Percentiles rank a stretch among this genome's conserved stretches.
Conservation (phyloP, 2,797 vertebrate genomes). For the Serranus cabrilla region DNA sequence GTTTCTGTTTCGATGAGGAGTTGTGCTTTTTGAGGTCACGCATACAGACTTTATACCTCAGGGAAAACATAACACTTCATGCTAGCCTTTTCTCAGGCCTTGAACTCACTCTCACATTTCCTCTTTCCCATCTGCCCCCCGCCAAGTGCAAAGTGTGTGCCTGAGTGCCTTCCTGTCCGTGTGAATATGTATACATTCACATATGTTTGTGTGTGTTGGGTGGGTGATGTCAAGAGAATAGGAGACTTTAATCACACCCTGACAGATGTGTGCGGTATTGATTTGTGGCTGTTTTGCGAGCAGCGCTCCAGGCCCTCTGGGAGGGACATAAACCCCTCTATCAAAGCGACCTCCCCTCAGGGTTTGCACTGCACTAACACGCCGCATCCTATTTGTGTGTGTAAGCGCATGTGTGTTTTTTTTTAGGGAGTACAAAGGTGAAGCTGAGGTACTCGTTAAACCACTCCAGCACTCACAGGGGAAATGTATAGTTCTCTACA, state of each 20-base stretch:
- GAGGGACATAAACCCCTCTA: conserved; percentile 69
- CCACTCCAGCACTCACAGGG: conserved; percentile 38
- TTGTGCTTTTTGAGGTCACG: conserved; percentile 42
- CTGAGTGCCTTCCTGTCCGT: not conserved
- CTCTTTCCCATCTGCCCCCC: conserved; percentile 30
- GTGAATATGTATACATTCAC: conserved; percentile 35
- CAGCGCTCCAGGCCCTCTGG: conserved; percentile 48
- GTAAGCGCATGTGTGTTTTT: conserved; percentile 7
- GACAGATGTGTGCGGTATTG: conserved; percentile 78
- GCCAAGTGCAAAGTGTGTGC: conserved; percentile 18
- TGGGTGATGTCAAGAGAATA: conserved; percentile 44
- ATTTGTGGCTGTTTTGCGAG: conserved; percentile 73
- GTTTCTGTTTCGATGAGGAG: conserved; percentile 40
- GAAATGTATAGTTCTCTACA: conserved; percentile 40
- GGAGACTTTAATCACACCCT: conserved; percentile 74
- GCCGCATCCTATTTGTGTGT: conserved; percentile 27
- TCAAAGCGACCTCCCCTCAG: conserved; percentile 69
- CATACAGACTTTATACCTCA: conserved; percentile 22
- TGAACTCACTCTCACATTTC: conserved; percentile 49
- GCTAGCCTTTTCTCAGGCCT: conserved; percentile 56
- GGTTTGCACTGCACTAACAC: conserved; percentile 30
- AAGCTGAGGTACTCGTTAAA: conserved; percentile 53
- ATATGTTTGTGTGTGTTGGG: conserved; percentile 23
- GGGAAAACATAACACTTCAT: conserved; percentile 43
- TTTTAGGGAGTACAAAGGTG: conserved; percentile 42